phyloP scores from a whole-genome alignment of 2,888 invertebrate species.

The Gerris lacustris region DNA sequence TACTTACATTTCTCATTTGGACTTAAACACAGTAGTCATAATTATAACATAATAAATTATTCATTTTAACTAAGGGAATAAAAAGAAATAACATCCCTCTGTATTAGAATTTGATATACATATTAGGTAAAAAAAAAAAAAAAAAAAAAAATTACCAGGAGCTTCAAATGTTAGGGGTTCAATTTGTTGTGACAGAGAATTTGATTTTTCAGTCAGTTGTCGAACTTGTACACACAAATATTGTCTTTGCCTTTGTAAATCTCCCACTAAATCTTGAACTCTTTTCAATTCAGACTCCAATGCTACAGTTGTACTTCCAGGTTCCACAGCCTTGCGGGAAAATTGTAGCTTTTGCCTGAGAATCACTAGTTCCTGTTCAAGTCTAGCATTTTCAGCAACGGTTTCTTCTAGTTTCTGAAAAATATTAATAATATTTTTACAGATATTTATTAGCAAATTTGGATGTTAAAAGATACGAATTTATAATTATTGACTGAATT shows the following conservation, averaged over 20 bases:
- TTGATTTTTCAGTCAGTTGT: constrained; percentile 70
- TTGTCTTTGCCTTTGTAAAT: constrained; percentile 71
- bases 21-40: too few relatives aligned
- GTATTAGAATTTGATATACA: background rate
- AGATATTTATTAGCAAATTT: too few relatives aligned
- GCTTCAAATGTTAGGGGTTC: constrained; percentile 39
- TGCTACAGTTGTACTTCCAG: constrained; percentile 32
- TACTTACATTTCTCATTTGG: too few relatives aligned
- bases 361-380: constrained; percentile 76
- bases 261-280: constrained; percentile 72
- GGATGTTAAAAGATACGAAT: background rate
- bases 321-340: constrained; percentile 50
- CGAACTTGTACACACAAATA: constrained; percentile 75
- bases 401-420: constrained; percentile 76
- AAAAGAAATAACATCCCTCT: too few relatives aligned
- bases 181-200: constrained; percentile 52
- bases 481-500: background rate
- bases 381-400: constrained; percentile 74
- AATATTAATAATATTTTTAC: constrained; percentile 1
- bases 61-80: too few relatives aligned
- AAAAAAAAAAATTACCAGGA: constrained; percentile 25
- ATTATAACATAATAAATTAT: too few relatives aligned
- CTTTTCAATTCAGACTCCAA: constrained; percentile 54
- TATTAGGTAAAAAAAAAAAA: background rate
- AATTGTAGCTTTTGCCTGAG: constrained; percentile 71